Conservation (phyloP, 2,113 vertebrate genomes). For the Buteo buteo region DNA sequence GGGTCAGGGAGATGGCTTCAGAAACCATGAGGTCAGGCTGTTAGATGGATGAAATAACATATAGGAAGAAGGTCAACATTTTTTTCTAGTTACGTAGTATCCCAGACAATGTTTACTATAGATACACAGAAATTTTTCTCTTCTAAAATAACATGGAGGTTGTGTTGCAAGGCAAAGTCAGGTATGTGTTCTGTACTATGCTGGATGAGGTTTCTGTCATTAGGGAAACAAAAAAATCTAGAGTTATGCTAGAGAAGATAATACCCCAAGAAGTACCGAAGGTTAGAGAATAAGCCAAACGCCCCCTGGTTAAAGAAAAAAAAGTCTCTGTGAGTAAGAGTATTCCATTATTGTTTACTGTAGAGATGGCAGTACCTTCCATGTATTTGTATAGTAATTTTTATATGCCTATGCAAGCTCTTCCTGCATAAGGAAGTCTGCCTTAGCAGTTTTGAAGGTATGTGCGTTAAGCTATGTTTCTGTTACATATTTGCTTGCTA, state of each 20-base stretch:
- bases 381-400: neutral
- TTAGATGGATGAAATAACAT: neutral
- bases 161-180: neutral
- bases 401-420: neutral
- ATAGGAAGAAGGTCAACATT: neutral
- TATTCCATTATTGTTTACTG: neutral
- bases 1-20: neutral
- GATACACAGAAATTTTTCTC: neutral
- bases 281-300: neutral
- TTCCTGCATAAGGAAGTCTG: neutral
- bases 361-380: neutral
- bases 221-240: neutral
- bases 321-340: neutral
- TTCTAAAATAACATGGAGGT: neutral
- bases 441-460: neutral
- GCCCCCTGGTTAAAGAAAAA: neutral
- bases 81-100: neutral
- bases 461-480: neutral
- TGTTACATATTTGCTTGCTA: neutral
- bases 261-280: neutral
- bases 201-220: neutral
- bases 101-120: neutral
- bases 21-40: accelerated
- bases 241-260: neutral
- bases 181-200: neutral